These are phyloP conservation scores for Tetheella fluctuosa DNA, from an alignment of 2,888 invertebrate genomes.

Conservation along the genomic window DNA sequence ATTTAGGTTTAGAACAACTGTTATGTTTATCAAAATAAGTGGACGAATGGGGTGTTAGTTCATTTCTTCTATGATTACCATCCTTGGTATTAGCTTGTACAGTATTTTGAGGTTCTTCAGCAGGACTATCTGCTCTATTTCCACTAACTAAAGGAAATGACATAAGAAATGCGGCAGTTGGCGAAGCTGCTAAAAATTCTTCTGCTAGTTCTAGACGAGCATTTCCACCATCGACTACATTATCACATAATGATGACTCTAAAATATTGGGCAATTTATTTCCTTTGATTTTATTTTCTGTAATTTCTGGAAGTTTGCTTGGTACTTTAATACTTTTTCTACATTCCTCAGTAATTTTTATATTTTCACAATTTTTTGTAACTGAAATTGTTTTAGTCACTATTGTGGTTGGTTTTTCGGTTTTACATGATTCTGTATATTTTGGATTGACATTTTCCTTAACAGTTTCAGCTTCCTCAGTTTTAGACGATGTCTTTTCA, in stretches of 20 bases:
- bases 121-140: slow-evolving; percentile 79
- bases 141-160: slow-evolving; percentile 89
- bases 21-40: slow-evolving; percentile 59
- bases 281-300: slow-evolving; percentile 63
- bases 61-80: slow-evolving; percentile 45
- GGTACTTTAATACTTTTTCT: slow-evolving; percentile 40
- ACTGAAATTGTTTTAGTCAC: slow-evolving; percentile 21
- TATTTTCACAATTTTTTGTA: slow-evolving; percentile 27
- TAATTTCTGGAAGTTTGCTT: slow-evolving; percentile 36
- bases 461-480: not conserved
- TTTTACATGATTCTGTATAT: slow-evolving; percentile 8
- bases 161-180: slow-evolving; percentile 90
- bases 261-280: slow-evolving; percentile 69
- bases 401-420: slow-evolving; percentile 15
- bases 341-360: slow-evolving; percentile 30
- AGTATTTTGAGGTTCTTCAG: slow-evolving; percentile 61
- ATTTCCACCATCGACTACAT: slow-evolving; percentile 78
- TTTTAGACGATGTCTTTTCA: slow-evolving; percentile 17
- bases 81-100: slow-evolving; percentile 50
- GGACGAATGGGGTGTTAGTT: slow-evolving; percentile 44
- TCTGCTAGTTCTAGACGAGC: slow-evolving; percentile 84
- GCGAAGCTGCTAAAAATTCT: slow-evolving; percentile 84
- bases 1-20: slow-evolving; percentile 45
- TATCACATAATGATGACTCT: slow-evolving; percentile 72
- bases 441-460: slow-evolving; percentile 4